Evolutionary conservation across 2,797 vertebrate species (phyloP).

Genomic region (Decapterus maruadsi): DNA sequence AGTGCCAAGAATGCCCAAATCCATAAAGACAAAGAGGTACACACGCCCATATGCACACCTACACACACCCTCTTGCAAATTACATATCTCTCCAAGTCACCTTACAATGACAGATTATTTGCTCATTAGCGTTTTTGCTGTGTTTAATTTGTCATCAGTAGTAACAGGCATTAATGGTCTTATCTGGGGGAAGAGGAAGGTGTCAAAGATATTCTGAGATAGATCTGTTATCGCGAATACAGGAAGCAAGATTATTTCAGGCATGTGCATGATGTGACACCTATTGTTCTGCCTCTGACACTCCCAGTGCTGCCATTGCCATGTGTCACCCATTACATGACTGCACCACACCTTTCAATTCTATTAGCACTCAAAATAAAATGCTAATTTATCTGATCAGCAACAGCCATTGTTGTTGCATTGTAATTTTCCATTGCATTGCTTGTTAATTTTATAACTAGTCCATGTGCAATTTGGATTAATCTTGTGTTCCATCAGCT

Average conservation of each 20-base stretch:
- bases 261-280: not conserved
- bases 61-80: not conserved
- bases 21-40: not conserved
- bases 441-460: not conserved
- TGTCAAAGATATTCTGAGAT: not conserved
- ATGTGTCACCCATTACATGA: slow-evolving; percentile 34
- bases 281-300: slow-evolving; percentile 25
- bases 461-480: not conserved
- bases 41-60: not conserved
- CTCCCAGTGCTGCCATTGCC: slow-evolving; percentile 21
- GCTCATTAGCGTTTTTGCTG: not conserved
- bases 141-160: not conserved
- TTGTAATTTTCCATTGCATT: not conserved
- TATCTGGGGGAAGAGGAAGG: not conserved
- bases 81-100: not conserved
- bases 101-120: not conserved
- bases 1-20: not conserved
- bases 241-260: slow-evolving; percentile 16
- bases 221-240: not conserved
- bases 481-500: not conserved
- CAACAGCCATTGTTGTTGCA: fast-evolving
- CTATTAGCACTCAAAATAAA: not conserved
- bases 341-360: slow-evolving; percentile 44
- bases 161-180: not conserved
- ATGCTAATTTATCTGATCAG: not conserved